Evolutionary conservation across 2,113 vertebrate species (phyloP), one percentile per base, ranked within the genome.

Genomic region (Desmodus rotundus): DNA sequence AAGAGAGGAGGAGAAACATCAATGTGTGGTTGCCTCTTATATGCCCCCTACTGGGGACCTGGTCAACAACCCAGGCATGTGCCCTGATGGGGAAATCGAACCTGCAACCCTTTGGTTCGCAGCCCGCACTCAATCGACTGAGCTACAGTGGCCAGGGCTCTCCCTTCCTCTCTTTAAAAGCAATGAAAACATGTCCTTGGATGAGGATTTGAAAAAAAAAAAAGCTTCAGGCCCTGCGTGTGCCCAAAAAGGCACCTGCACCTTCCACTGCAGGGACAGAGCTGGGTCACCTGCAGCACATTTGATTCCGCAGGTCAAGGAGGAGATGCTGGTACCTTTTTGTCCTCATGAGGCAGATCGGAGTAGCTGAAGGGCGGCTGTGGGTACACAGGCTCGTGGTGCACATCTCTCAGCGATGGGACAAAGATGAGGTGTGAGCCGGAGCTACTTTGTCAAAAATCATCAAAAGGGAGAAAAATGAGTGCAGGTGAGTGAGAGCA

Each of bases 381-480:
- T 0, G 99, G 99, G 92, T 99, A 99, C 73, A 99, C 98, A 0
- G 97, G 98, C 11, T 99, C 98, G 0, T 99, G 99, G 93, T 99
- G 98, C 47, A 99, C 97, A 4, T 99, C 99, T 90, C 99, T 98
- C 93, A 99, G 97, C 0, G 99, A 99, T 0, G 99, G 99, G 13
- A 99, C 98, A 9, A 99, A 98, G 17, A 99, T 98, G 2, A 99
- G 98, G 43, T 94, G 99, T 14, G 93, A 98, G 38, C 98, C 97
- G 0, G 98, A 96, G n/a, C 98, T 98, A 61, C 1, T 9, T n/a
- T 0, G 47, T n/a, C 0, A 38, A 47, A 31, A n/a, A 41, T 7
- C 38, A 19, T 22, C 17, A 74, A 52, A 28, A 22, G 43, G 14
- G 9, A 76, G 68, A 43, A 22, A 74, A 36, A 15, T 2, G 67